A percentile compares a stretch with the other conserved stretches of the same genome.
These are phyloP conservation scores for Panopea generosa DNA, from an alignment of 2,888 invertebrate species.

Conservation along the genomic window DNA sequence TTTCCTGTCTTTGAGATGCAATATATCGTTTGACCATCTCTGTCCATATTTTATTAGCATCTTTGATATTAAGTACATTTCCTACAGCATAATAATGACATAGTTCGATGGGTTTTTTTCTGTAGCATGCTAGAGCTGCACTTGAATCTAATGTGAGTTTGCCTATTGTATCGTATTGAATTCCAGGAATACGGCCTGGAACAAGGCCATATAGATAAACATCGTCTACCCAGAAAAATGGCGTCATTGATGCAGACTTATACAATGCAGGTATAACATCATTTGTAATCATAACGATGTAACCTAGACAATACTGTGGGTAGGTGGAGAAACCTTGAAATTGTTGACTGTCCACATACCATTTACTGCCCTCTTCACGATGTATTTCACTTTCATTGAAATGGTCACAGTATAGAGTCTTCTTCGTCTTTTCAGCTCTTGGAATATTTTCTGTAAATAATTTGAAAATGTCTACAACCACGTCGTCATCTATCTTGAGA, in stretches of 20 bases:
- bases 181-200: slow-evolving; percentile 4
- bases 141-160: no score
- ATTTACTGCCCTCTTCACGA: slow-evolving; percentile 18
- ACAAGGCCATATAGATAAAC: slow-evolving; percentile 29
- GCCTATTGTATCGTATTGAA: slow-evolving; percentile 8
- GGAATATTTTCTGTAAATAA: no score
- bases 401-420: no score
- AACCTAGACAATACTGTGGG: slow-evolving; percentile 20
- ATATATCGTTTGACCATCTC: no score
- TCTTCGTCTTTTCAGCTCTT: no score
- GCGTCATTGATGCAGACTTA: slow-evolving; percentile 5
- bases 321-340: slow-evolving; percentile 12
- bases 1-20: no score
- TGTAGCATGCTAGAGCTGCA: no score
- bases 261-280: slow-evolving; percentile 26
- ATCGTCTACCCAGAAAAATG: slow-evolving; percentile 39
- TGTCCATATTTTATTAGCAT: no score
- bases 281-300: slow-evolving; percentile 28
- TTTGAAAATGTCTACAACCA: no score
- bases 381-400: neutral
- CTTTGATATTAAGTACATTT: neutral
- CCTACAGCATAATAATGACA: no score
- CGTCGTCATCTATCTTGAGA: slow-evolving; percentile 9
- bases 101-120: no score
- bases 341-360: slow-evolving; percentile 16